phyloP scores from a whole-genome alignment of 2,797 vertebrate genomes.

The Synaphobranchus kaupii region DNA sequence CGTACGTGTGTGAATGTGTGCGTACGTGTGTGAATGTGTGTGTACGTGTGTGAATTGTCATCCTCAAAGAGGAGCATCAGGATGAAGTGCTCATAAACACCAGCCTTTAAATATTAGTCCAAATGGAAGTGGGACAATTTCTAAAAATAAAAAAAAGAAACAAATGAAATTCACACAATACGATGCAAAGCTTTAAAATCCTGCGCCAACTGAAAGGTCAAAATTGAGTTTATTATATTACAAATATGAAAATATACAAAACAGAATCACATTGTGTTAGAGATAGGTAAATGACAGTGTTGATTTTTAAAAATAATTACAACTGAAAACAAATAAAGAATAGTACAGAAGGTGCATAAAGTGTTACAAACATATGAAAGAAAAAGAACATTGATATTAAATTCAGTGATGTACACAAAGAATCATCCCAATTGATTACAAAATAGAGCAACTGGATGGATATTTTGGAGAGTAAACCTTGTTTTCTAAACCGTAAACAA shows the following conservation, averaged over 20 bases:
- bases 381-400: not conserved
- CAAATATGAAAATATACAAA: not conserved
- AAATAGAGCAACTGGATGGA: constrained; percentile 65
- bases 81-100: too few species aligned
- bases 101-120: not conserved
- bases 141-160: not conserved
- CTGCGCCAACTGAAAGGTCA: not conserved
- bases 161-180: not conserved
- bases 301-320: not conserved
- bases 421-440: constrained; percentile 49
- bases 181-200: not conserved
- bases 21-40: too few species aligned
- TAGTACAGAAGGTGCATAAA: not conserved
- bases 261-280: not conserved
- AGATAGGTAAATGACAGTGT: not conserved
- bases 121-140: not conserved
- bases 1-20: too few species aligned
- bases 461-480: constrained; percentile 71
- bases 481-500: constrained; percentile 77
- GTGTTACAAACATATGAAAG: not conserved
- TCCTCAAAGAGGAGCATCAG: too few species aligned
- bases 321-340: not conserved
- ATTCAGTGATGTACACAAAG: not conserved
- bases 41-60: too few species aligned
- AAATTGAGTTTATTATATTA: not conserved